Evolutionary conservation across 2,888 invertebrate species (phyloP).

Genomic region (Eucera pruinosa): DNA sequence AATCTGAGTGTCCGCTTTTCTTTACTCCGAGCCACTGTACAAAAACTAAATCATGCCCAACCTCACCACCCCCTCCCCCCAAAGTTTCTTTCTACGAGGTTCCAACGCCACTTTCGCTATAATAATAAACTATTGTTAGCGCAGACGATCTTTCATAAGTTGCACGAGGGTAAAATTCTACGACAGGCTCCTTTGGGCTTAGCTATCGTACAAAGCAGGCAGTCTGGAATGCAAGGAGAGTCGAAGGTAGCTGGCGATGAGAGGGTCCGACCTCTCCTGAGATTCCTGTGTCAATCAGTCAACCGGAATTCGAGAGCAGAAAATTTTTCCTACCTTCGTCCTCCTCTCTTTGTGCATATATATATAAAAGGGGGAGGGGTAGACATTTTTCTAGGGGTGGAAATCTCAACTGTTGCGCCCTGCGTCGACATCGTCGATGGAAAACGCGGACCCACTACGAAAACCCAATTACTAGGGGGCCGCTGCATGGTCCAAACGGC

Average conservation of each 20-base stretch:
- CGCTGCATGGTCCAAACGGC: background rate
- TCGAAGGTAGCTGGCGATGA: constrained; percentile 44
- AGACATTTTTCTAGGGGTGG: constrained; percentile 25
- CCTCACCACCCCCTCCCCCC: too few relatives aligned
- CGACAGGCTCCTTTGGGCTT: constrained; percentile 5
- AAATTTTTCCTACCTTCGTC: constrained; percentile 30
- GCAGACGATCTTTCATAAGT: constrained; percentile 9
- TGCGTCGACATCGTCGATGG: constrained; percentile 29
- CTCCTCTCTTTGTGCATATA: background rate
- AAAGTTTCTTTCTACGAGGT: too few relatives aligned
- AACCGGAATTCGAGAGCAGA: constrained; percentile 44
- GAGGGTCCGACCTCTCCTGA: constrained; percentile 20
- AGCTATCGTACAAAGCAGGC: constrained; percentile 35
- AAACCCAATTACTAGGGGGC: constrained; percentile 42
- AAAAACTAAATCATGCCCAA: too few relatives aligned
- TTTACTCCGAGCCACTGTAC: too few relatives aligned
- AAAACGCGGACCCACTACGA: constrained; percentile 33
- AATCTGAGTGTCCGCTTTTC: too few relatives aligned
- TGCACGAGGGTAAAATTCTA: constrained; percentile 27
- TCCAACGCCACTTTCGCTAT: too few relatives aligned
- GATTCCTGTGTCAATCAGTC: constrained; percentile 58
- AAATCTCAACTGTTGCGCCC: constrained; percentile 56
- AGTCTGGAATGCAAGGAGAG: constrained; percentile 22
- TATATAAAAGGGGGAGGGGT: background rate
- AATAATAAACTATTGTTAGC: constrained; percentile 25